Percentiles rank a stretch among this genome's conserved stretches.
Conservation (phyloP, 2,113 vertebrate species). For the Stictonetta naevosa region DNA sequence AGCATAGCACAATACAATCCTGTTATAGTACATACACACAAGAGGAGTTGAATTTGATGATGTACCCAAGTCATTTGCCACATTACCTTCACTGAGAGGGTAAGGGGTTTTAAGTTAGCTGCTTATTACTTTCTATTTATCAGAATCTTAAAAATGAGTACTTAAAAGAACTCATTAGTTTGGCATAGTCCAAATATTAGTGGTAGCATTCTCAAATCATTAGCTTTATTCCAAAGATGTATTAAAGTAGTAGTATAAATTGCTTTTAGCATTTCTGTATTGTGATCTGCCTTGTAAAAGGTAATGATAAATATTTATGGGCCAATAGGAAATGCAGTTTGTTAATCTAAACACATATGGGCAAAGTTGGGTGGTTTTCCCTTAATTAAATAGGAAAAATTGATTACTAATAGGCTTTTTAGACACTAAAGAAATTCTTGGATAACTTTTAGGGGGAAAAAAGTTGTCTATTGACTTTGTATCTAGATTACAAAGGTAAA, state of each 20-base stretch:
- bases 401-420: not conserved
- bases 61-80: not conserved
- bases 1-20: not conserved
- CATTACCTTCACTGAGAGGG: not conserved
- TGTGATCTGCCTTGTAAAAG: not conserved
- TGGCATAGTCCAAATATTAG: not conserved
- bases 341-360: not conserved
- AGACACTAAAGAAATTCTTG: not conserved
- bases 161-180: not conserved
- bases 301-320: rapidly evolving
- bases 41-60: not conserved
- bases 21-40: rapidly evolving
- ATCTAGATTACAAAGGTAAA: not conserved
- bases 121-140: not conserved
- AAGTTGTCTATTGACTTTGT: not conserved
- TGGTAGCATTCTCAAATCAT: not conserved
- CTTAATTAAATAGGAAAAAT: not conserved
- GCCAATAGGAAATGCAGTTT: rapidly evolving
- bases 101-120: not conserved
- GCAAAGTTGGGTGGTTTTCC: not conserved
- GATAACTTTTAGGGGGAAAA: not conserved
- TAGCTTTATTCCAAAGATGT: not conserved
- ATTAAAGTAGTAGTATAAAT: not conserved
- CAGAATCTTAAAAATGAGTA: not conserved
- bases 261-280: not conserved